Evolutionary conservation across 2,113 vertebrate genomes (phyloP), one percentile per base, ranked within the genome.

Genomic region (Illadopsis cleaveri): DNA sequence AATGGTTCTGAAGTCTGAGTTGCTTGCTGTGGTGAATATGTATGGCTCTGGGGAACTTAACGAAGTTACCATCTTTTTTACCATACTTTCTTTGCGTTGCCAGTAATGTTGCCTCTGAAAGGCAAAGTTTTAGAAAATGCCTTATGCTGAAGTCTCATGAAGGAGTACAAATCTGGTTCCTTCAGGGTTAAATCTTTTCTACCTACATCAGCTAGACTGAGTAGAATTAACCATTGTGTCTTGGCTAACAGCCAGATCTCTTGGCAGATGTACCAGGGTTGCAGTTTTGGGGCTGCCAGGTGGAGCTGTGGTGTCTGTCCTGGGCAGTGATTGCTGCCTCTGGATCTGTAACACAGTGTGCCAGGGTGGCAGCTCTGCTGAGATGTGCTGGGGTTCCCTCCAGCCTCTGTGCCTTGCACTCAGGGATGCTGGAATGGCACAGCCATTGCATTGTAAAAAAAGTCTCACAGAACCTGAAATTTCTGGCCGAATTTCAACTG

Each of bases 1-100:
- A 25, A 33, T 53, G 83, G 57, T 87, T 91, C 93, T 94, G 70
- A 82, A 87, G 69, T 44, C 53, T 40, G 60, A 35, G 27, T 80
- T 62, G 60, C 83, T 94, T 62, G 51, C 86, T 94, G 77, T 50
- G 62, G 50, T 93, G 70, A 60, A 60, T 68, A 37, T 33, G 14
- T 31, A 44, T 10, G 17, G 56, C 33, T 80, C 51, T 75, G 66
- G 62, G 66, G 70, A 82, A 14, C 16, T 50, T 90, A 21, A 54
- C 40, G 38, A 76, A 85, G 37, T 80, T 85, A 38, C 78, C 11
- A 6, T 84, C 76, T 89, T 94, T 94, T 72, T 58, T 58, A 64
- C 30, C n/a, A 8, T 64, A 12, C 40, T 76, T 62, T 40, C 35
- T 79, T 70, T 6, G 48, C 7, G n/a, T 54, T 91, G 31, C 15